These are phyloP conservation scores for Spheniscus mendiculus DNA, from an alignment of 2,113 vertebrate genomes.

Conservation along the genomic window DNA sequence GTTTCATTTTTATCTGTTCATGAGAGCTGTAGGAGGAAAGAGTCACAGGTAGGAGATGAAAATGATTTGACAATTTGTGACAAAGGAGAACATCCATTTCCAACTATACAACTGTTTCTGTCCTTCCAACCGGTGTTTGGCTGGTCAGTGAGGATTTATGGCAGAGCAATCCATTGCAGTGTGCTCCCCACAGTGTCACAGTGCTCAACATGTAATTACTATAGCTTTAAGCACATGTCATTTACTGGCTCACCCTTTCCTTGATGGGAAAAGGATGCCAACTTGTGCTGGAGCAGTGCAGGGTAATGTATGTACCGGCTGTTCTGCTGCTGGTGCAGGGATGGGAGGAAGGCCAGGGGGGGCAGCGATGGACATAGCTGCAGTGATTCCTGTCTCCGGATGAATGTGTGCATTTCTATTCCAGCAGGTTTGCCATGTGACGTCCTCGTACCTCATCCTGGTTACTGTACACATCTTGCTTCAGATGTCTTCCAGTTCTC, in stretches of 20 bases:
- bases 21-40: not conserved
- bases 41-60: not conserved
- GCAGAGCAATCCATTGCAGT: not conserved
- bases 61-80: not conserved
- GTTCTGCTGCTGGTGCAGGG: not conserved
- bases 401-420: not conserved
- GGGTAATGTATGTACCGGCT: rapidly evolving
- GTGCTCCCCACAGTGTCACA: rapidly evolving
- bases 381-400: not conserved
- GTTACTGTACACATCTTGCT: not conserved
- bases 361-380: rapidly evolving
- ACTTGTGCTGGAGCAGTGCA: not conserved
- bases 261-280: not conserved
- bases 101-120: not conserved
- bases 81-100: not conserved
- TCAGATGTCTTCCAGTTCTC: not conserved
- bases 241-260: not conserved
- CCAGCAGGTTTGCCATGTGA: not conserved
- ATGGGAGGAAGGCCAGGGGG: not conserved
- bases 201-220: not conserved
- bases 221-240: not conserved
- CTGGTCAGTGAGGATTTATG: not conserved
- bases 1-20: not conserved
- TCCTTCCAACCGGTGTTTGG: not conserved
- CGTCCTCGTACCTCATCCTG: not conserved